These are phyloP conservation scores for Falco punctatus DNA, from an alignment of 2,113 vertebrate genomes.

Conservation along the genomic window DNA sequence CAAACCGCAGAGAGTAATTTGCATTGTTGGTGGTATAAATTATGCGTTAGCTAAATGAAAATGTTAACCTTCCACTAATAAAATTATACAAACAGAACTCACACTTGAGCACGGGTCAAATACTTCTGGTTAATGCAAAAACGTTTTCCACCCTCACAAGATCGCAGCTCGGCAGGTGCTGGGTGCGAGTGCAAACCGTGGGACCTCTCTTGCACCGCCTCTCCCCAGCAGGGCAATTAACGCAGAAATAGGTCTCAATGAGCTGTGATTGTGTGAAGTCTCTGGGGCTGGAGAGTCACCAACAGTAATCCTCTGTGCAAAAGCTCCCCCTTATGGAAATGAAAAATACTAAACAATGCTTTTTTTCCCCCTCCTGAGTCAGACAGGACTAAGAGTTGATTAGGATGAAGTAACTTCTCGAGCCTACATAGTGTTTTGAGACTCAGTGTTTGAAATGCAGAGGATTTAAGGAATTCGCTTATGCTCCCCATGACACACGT, in stretches of 20 bases:
- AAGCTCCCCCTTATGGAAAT: conserved; percentile 82
- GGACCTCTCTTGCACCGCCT: neutral
- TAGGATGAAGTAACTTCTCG: neutral
- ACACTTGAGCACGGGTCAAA: neutral
- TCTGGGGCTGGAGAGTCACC: neutral
- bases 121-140: neutral
- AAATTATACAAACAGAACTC: neutral
- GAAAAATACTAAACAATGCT: conserved; percentile 36
- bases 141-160: neutral
- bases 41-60: neutral
- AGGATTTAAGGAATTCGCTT: neutral
- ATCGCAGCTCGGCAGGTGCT: neutral
- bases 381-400: neutral
- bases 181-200: neutral
- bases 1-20: neutral
- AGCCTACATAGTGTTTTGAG: neutral
- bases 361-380: neutral
- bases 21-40: neutral
- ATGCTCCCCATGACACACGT: rapidly evolving
- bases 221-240: neutral
- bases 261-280: neutral
- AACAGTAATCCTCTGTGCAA: conserved; percentile 71
- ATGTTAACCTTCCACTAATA: neutral
- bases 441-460: rapidly evolving
- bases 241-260: neutral